Evolutionary conservation across 2,888 invertebrate species (phyloP), one percentile per base, ranked within the genome.

Genomic region (Eutolmus rufibarbis): DNA sequence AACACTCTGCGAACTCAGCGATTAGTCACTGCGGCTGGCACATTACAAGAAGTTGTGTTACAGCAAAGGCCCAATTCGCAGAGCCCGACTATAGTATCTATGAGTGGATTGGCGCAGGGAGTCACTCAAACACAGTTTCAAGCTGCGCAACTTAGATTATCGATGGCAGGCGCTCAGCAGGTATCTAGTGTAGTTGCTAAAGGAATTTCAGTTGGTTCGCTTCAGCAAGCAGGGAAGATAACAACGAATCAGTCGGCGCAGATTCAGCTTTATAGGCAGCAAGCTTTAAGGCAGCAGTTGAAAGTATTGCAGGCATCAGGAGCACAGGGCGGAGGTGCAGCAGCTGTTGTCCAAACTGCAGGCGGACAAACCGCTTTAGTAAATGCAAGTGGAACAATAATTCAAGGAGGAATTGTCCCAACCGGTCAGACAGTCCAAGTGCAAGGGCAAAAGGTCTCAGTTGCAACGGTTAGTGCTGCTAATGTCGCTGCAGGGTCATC

Each of bases 381-480:
- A 0, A 90, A 92, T 81, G 91, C 92, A 2, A 90, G 91, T 7
- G 92, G 92, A 16, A 91, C 93, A 12, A 92, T 93, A 4, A 92
- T 92, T 40, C 93, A 93, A 88, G 91, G 92, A 86, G 91, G 91
- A 43, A 89, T 92, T 3, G 91, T 92, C 87, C 91, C 92, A 82
- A 89, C 91, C 12, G 90, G 90, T 14, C 90, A 90, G 19, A 90
- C 91, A 8, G 91, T 92, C 56, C 92, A 92, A 85, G 91, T 93
- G 9, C 92, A 92, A 74, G 92, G 92, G 7, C 93, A 93, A 87
- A 93, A 93, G 86, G 91, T 93, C 2, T 90, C 93, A 0, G 92
- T 93, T 0, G 91, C 92, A 0, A 91, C 91, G 1, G 91, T 92
- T n/a, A 90, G 90, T 16, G 89, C 89, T 5, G 90, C 90, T 14